Percentiles rank a stretch among this genome's conserved stretches.
Evolutionary conservation across 2,113 vertebrate genomes (phyloP).

Genomic region (Scatophagus argus): DNA sequence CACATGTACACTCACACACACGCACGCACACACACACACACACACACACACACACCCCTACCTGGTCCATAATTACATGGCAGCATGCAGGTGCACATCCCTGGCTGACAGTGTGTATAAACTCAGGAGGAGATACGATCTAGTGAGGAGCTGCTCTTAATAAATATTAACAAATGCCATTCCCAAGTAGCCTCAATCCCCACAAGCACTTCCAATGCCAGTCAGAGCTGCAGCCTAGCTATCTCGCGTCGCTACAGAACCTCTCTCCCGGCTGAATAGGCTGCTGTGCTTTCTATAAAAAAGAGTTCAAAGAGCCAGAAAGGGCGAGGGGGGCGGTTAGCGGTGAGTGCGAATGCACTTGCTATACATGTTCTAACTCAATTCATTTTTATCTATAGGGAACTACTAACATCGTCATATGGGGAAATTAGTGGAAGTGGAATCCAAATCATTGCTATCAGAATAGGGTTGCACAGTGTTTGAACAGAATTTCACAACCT

Average conservation of each 20-base stretch:
- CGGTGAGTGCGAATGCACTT: slow-evolving; percentile 62
- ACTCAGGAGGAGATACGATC: slow-evolving; percentile 81
- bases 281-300: slow-evolving; percentile 70
- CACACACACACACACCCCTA: slow-evolving; percentile 53
- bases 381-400: slow-evolving; percentile 75
- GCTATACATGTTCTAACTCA: slow-evolving; percentile 74
- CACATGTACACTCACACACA: slow-evolving; percentile 51
- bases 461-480: slow-evolving; percentile 62
- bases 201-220: slow-evolving; percentile 77
- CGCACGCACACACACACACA: slow-evolving; percentile 56
- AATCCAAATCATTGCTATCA: slow-evolving; percentile 76
- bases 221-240: slow-evolving; percentile 69
- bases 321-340: slow-evolving; percentile 48
- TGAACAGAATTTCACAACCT: slow-evolving; percentile 70
- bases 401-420: slow-evolving; percentile 59
- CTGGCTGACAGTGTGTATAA: slow-evolving; percentile 76
- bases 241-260: slow-evolving; percentile 72
- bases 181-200: slow-evolving; percentile 82
- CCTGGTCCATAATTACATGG: slow-evolving; percentile 76
- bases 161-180: slow-evolving; percentile 85
- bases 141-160: slow-evolving; percentile 81
- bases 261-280: slow-evolving; percentile 78
- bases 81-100: slow-evolving; percentile 75
- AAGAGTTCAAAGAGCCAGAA: slow-evolving; percentile 79
- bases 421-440: slow-evolving; percentile 73